Base-by-base conservation (phyloP, 1,140 invertebrate genomes). In the Macrocentrus cingulum region DNA sequence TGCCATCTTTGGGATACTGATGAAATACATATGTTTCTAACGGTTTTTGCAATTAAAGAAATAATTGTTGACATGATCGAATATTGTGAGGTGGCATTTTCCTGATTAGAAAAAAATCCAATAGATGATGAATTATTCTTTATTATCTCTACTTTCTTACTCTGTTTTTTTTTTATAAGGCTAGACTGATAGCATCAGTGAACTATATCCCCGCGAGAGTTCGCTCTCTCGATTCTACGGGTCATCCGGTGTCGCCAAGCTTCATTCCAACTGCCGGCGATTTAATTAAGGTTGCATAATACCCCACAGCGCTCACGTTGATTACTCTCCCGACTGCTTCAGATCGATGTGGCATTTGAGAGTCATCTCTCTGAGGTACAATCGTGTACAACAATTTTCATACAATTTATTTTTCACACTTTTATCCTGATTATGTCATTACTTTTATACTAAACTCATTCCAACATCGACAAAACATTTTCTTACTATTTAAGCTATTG, bases 251-350 rank as follows among this genome's bases (percentile, higher is more conserved):
- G 53, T 56, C 59, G 44, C 34, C 19, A 34, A 23, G 37, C 46
- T 58, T 58, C 39, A 59, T 58, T 59, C 37, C 54, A 45, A 36
- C 23, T 56, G 36, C 56, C 63, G 56, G 55, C 56, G 54, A 74
- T 69, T 72, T 70, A 74, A 73, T 73, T 69, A 67, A 70, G 61
- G 49, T 61, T 63, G 61, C 61, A 63, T 66, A 69, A 69, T 68
- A 55, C 50, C 25, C 49, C 49, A 42, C 37, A 59, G 56, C 60
- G 41, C 56, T 44, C 13, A 16, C 55, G 56, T 15, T 70, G 63
- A 74, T 71, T 68, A 65, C 59, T 59, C 50, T 23, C 37, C 18
- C 18, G 37, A 36, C 25, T 36, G 20, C 16, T 16, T 52, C 32
- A 36, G 25, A 51, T 41, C 48, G 56, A 59, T 49, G 20, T 29